Percentiles rank a stretch among this genome's conserved stretches.
These are phyloP conservation scores for Lampris megalopsis DNA, from an alignment of 2,113 vertebrate species.

Conservation along the genomic window DNA sequence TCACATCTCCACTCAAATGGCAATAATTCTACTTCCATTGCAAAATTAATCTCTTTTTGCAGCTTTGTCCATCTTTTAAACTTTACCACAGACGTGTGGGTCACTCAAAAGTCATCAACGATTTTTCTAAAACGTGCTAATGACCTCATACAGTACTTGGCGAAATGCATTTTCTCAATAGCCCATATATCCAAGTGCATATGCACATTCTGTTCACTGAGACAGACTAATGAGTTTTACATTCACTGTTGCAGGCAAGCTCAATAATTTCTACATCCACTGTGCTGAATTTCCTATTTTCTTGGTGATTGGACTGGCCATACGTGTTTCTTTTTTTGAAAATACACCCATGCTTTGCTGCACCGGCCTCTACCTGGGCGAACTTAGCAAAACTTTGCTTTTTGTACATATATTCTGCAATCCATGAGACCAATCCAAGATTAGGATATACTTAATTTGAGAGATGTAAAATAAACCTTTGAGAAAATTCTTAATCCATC, in stretches of 20 bases:
- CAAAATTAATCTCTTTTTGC: too few relatives aligned
- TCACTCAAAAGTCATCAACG: not conserved
- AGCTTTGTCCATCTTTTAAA: too few relatives aligned
- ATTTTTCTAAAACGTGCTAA: constrained; percentile 4
- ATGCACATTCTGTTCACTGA: constrained; percentile 21
- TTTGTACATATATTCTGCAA: too few relatives aligned
- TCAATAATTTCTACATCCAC: constrained; percentile 24
- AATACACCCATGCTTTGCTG: not conserved
- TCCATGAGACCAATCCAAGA: too few relatives aligned
- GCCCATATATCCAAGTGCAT: constrained; percentile 35
- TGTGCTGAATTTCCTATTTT: not conserved
- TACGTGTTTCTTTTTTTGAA: not conserved
- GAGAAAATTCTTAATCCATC: too few relatives aligned
- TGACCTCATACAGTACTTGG: constrained; percentile 34
- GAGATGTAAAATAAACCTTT: too few relatives aligned
- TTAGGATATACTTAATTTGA: too few relatives aligned
- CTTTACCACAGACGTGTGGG: too few relatives aligned
- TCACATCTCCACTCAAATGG: too few relatives aligned
- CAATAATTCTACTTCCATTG: too few relatives aligned
- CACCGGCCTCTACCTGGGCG: not conserved
- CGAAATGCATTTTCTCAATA: constrained; percentile 50
- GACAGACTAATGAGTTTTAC: constrained; percentile 54
- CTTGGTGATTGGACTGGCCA: not conserved
- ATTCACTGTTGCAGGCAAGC: constrained; percentile 31
- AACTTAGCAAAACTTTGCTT: too few relatives aligned